Evolutionary conservation across 2,888 invertebrate species (phyloP), one percentile per base, ranked within the genome.

Genomic region (Drosophila multiciliata): DNA sequence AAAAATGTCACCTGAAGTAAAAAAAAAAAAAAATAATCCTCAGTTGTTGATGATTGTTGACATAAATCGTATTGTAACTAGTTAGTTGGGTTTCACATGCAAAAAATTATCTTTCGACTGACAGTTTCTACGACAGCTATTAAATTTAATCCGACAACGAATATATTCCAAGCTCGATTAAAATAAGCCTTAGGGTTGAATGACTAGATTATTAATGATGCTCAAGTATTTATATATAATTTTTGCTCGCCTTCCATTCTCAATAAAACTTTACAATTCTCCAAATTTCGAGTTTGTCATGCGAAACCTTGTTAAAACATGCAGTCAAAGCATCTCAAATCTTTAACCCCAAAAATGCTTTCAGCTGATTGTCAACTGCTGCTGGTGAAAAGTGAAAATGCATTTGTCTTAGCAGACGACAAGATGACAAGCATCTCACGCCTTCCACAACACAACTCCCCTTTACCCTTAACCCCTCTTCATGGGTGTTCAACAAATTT

Each of bases 401-500:
- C 82, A 85, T 69, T 78, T 69, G 53, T 38, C 62, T 26, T 48
- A 53, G 64, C 76, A 55, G 68, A 62, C 66, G 59, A 54, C 53
- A 49, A 42, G 54, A 23, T 38, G 80, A 80, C 84, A 73, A 68
- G 73, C 90, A 84, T 78, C 79, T 89, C 88, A 74, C 86, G 85
- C 87, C 89, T 74, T 66, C 68, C 40, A 57, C 42, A 35, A 29
- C 74, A 60, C 35, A 23, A 17, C 20, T 23, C n/a, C 26, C 36
- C 17, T 17, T 17, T 9, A 5, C 3, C 17, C 11, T 1, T 15
- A 0, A 1, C 15, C 17, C 35, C 0, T 23, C 20, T 9, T 6
- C 6, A 1, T 29, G 29, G 29, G 29, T 29, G 4, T 9, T 33
- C 53, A 66, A 36, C 62, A 64, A 66, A 58, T 82, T 82, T 84